Percentiles rank a stretch among this genome's conserved stretches.
These are phyloP conservation scores for Periophthalmus magnuspinnatus DNA, from an alignment of 2,797 vertebrate species.

Conservation along the genomic window DNA sequence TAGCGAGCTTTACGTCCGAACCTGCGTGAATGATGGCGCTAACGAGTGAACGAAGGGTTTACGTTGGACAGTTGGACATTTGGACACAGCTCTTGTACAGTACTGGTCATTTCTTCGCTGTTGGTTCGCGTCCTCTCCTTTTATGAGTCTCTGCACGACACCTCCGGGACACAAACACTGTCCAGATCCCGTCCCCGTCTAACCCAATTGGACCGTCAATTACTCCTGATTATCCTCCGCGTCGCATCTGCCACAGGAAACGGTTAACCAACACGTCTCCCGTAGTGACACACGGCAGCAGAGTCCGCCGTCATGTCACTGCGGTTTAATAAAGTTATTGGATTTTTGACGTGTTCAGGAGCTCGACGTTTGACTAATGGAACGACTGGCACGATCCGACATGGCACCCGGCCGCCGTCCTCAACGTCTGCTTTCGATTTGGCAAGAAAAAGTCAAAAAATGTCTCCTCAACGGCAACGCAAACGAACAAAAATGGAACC, in stretches of 20 bases:
- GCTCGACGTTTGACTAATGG: constrained; percentile 61
- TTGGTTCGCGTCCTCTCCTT: constrained; percentile 20
- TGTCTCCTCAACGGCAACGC: neutral
- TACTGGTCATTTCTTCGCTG: constrained; percentile 20
- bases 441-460: constrained; percentile 9
- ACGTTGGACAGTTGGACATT: too few species aligned
- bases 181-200: constrained; percentile 70
- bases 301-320: constrained; percentile 77
- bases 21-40: too few species aligned
- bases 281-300: constrained; percentile 70
- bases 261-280: constrained; percentile 79
- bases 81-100: neutral
- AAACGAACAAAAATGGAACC: neutral
- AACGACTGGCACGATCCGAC: constrained; percentile 56
- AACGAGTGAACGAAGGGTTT: too few species aligned
- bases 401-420: constrained; percentile 52
- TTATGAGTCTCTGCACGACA: constrained; percentile 31
- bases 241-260: constrained; percentile 81
- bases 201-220: constrained; percentile 80
- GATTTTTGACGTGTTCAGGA: constrained; percentile 77
- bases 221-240: constrained; percentile 80
- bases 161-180: constrained; percentile 65
- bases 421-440: constrained; percentile 26
- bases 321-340: constrained; percentile 73
- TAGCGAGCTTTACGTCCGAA: too few species aligned